These are phyloP conservation scores for Heliconius aoede DNA, from an alignment of 2,888 invertebrate species.

Conservation along the genomic window DNA sequence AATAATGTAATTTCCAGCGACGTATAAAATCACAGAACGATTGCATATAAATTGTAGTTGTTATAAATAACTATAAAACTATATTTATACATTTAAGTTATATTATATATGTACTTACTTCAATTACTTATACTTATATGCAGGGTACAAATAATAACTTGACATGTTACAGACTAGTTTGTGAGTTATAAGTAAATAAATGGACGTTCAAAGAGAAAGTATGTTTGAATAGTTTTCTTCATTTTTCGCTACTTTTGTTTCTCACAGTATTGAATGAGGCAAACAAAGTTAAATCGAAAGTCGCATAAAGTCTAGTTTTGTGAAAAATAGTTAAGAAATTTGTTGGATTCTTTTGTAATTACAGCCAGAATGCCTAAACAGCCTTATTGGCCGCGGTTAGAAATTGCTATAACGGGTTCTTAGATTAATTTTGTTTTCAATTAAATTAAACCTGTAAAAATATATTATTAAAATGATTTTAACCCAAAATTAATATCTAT, in stretches of 20 bases:
- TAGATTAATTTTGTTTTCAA: too few species aligned
- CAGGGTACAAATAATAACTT: neutral
- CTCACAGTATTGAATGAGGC: neutral
- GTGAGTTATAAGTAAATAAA: conserved; percentile 3
- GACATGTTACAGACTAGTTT: neutral
- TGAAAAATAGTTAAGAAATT: too few species aligned
- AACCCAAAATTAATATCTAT: conserved; percentile 5
- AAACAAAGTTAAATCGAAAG: neutral
- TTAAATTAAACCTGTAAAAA: too few species aligned
- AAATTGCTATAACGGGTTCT: neutral
- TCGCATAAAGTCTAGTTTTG: too few species aligned
- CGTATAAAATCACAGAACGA: conserved; percentile 29
- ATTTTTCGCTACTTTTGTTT: conserved; percentile 7
- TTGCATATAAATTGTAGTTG: conserved; percentile 33
- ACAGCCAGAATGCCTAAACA: too few species aligned
- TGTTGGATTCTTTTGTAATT: neutral
- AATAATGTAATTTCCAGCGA: conserved; percentile 28
- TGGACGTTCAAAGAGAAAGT: neutral
- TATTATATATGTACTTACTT: neutral
- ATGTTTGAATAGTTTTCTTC: neutral
- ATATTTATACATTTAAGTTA: neutral
- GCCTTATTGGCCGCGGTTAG: neutral
- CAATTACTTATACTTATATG: neutral
- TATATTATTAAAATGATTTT: neutral
- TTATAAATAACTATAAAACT: conserved; percentile 6